phyloP scores from a whole-genome alignment of 2,797 vertebrate species.

The Todus mexicanus region DNA sequence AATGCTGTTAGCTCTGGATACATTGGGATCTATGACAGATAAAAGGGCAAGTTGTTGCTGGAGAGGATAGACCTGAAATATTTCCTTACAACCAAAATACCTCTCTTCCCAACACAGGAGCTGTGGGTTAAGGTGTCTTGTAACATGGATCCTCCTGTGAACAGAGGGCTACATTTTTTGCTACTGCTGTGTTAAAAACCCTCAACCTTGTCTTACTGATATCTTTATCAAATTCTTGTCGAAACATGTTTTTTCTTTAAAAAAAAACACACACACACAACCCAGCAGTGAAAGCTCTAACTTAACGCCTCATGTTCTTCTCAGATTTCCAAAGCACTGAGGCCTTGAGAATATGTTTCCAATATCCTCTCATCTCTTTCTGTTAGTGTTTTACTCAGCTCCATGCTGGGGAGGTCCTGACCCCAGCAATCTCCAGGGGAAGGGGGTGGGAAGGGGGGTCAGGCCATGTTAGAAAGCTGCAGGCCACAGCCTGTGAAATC shows the following conservation, averaged over 20 bases:
- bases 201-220: slow-evolving; percentile 18
- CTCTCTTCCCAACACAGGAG: not conserved
- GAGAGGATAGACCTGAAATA: not conserved
- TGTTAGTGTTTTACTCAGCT: slow-evolving; percentile 83
- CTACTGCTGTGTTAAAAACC: not conserved
- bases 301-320: slow-evolving; percentile 81
- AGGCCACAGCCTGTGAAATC: slow-evolving; percentile 55
- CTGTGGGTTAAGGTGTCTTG: not conserved
- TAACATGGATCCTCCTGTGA: not conserved
- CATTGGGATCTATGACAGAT: not conserved
- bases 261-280: not conserved
- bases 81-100: not conserved
- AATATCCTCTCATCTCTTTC: slow-evolving; percentile 89
- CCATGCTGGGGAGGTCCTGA: slow-evolving; percentile 85
- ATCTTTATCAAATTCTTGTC: slow-evolving; percentile 71
- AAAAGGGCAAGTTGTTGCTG: not conserved
- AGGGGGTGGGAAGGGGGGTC: slow-evolving; percentile 72
- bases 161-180: not conserved
- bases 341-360: slow-evolving; percentile 92
- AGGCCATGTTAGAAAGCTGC: slow-evolving; percentile 69
- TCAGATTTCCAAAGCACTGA: slow-evolving; percentile 78
- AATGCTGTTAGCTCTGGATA: not conserved
- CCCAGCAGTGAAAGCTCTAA: slow-evolving; percentile 70
- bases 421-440: slow-evolving; percentile 81
- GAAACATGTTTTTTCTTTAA: slow-evolving; percentile 30